Percentiles rank a stretch among this genome's conserved stretches.
These are phyloP conservation scores for Tricholaema leucomelas DNA, from an alignment of 2,113 vertebrate species.

Conservation along the genomic window DNA sequence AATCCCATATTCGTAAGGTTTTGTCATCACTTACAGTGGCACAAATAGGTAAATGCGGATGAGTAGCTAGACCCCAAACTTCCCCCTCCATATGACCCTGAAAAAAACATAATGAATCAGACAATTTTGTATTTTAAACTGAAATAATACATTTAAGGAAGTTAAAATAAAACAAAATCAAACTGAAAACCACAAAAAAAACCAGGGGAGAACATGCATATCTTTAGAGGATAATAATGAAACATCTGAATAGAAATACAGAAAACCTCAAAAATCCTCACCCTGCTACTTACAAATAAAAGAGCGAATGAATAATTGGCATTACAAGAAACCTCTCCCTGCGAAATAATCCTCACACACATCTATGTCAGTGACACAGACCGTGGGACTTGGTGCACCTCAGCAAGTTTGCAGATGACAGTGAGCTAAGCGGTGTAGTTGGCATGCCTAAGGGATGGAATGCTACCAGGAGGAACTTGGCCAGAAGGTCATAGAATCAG, in stretches of 20 bases:
- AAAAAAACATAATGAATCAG: constrained; percentile 26
- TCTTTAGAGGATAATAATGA: neutral
- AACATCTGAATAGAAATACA: neutral
- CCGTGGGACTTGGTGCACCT: neutral
- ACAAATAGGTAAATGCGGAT: constrained; percentile 97
- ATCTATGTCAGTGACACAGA: neutral
- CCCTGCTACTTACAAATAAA: neutral
- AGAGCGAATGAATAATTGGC: neutral
- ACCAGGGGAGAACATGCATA: neutral
- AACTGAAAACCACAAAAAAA: neutral
- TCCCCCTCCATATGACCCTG: constrained; percentile 99
- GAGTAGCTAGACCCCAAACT: constrained; percentile 96
- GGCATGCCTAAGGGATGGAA: accelerated
- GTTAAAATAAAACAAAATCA: neutral
- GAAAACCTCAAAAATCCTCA: neutral
- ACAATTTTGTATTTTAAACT: neutral
- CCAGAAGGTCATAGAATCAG: too few species aligned
- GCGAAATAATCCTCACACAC: neutral
- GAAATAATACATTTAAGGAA: neutral
- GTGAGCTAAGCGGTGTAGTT: neutral
- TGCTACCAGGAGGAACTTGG: neutral
- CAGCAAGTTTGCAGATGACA: neutral
- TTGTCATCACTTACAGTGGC: constrained; percentile 98
- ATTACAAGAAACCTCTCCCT: neutral
- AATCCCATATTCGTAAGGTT: constrained; percentile 99